phyloP scores from a whole-genome alignment of 37 sponge, comb jelly and placozoan species.

The Chondrosia reniformis region DNA sequence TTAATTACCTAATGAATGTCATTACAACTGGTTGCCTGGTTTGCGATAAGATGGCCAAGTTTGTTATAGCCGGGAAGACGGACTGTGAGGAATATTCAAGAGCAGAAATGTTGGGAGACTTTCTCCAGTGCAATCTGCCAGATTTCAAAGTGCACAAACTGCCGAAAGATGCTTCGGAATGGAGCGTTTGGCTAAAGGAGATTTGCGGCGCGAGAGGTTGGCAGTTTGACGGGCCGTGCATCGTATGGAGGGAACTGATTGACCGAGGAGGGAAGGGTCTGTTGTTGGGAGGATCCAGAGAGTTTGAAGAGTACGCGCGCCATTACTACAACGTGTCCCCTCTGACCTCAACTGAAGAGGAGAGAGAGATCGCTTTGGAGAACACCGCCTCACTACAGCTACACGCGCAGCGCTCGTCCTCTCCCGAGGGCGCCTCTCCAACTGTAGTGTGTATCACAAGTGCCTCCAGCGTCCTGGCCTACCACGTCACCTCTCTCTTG shows the following conservation, averaged over 20 bases:
- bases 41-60: constrained; percentile 76
- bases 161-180: constrained; percentile 62
- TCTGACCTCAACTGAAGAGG: constrained; percentile 1
- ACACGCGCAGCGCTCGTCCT: background rate
- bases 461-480: constrained; percentile 40
- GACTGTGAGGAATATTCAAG: constrained; percentile 79
- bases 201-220: constrained; percentile 52
- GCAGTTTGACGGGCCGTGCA: constrained; percentile 61
- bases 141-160: constrained; percentile 80
- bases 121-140: constrained; percentile 61
- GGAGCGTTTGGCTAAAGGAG: constrained; percentile 66
- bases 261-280: constrained; percentile 94
- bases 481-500: constrained; percentile 41
- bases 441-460: constrained; percentile 51
- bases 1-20: constrained; percentile 2
- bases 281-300: constrained; percentile 73
- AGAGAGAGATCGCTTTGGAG: constrained; percentile 32
- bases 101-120: constrained; percentile 90
- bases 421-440: background rate
- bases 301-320: constrained; percentile 68
- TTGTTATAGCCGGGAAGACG: constrained; percentile 85
- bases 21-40: constrained; percentile 9
- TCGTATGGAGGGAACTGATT: constrained; percentile 96
- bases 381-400: constrained; percentile 24
- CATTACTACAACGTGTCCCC: constrained; percentile 66